Evolutionary conservation across 2,888 invertebrate genomes (phyloP).

Genomic region (Andrena fulva): DNA sequence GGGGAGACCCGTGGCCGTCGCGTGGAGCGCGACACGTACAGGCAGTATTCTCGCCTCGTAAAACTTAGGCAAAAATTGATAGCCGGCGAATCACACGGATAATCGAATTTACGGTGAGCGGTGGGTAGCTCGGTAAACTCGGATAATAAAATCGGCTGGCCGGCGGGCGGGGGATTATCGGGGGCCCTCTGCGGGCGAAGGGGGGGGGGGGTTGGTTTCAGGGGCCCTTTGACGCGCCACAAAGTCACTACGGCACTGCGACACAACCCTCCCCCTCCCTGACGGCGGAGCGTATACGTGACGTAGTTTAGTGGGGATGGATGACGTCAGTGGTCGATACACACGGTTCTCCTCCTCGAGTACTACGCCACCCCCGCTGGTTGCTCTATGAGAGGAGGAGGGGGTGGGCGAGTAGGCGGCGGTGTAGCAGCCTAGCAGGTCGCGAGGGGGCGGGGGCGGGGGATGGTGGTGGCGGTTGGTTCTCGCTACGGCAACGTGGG

Average conservation of each 20-base stretch:
- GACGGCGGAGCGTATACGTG: constrained; percentile 75
- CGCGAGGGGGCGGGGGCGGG: not conserved
- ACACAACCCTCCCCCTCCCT: constrained; percentile 64
- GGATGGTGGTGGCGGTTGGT: constrained; percentile 28
- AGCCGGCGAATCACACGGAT: constrained; percentile 43
- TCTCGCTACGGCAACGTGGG: constrained; percentile 48
- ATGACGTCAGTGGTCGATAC: constrained; percentile 83
- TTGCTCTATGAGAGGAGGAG: constrained; percentile 11
- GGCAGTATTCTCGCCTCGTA: constrained; percentile 1
- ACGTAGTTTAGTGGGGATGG: constrained; percentile 80
- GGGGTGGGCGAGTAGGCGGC: constrained; percentile 22
- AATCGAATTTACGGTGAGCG: constrained; percentile 52
- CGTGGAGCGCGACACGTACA: not conserved
- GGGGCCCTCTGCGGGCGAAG: too few relatives aligned
- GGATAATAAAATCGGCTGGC: constrained; percentile 46
- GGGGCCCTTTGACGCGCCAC: constrained; percentile 48
- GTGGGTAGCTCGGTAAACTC: not conserved
- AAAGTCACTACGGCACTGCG: constrained; percentile 72
- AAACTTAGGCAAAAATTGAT: constrained; percentile 53
- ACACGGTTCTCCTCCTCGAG: constrained; percentile 78
- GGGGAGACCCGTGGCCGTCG: not conserved
- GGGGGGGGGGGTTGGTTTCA: constrained; percentile 25
- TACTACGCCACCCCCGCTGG: constrained; percentile 77
- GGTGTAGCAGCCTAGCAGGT: constrained; percentile 9
- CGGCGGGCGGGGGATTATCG: constrained; percentile 4